Evolutionary conservation across 1,140 invertebrate species (phyloP).

Genomic region (Bradysia coprophila): DNA sequence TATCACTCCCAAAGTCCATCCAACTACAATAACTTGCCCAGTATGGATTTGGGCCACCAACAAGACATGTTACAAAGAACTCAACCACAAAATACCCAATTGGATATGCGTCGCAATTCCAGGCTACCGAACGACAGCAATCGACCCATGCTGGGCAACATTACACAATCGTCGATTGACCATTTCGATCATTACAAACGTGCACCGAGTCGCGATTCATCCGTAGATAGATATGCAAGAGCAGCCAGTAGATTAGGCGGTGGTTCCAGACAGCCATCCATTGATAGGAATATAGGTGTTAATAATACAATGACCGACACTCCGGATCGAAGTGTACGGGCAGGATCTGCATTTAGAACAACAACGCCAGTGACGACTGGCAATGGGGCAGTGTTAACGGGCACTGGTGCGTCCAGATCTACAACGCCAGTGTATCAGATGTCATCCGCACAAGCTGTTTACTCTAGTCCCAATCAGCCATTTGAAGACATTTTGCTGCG

Average conservation of each 20-base stretch:
- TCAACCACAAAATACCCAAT: too few species aligned
- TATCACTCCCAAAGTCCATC: slow-evolving; percentile 14
- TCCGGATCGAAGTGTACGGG: slow-evolving; percentile 28
- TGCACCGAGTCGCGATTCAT: slow-evolving; percentile 70
- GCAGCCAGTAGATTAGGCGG: slow-evolving; percentile 32
- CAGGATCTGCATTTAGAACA: slow-evolving; percentile 29
- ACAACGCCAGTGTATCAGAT: slow-evolving; percentile 7
- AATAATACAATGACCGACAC: slow-evolving; percentile 23
- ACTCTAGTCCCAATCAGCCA: slow-evolving; percentile 27
- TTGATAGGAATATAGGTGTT: slow-evolving; percentile 32
- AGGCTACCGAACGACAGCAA: slow-evolving; percentile 25
- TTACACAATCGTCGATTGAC: slow-evolving; percentile 37
- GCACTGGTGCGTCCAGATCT: slow-evolving; percentile 25
- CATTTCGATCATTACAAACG: slow-evolving; percentile 86
- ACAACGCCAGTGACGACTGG: slow-evolving; percentile 29
- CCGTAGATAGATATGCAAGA: slow-evolving; percentile 61
- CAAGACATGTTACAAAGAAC: too few species aligned
- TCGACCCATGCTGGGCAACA: slow-evolving; percentile 29
- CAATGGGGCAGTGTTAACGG: slow-evolving; percentile 23
- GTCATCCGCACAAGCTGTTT: slow-evolving; percentile 1
- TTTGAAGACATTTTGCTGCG: slow-evolving; percentile 64
- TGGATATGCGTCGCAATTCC: slow-evolving; percentile 24
- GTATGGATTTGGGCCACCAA: too few species aligned
- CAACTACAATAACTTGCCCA: slow-evolving; percentile 10
- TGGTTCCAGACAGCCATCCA: slow-evolving; percentile 53